Evolutionary conservation across 2,888 invertebrate genomes (phyloP), one percentile per base, ranked within the genome.

Genomic region (Octodonta nipae): DNA sequence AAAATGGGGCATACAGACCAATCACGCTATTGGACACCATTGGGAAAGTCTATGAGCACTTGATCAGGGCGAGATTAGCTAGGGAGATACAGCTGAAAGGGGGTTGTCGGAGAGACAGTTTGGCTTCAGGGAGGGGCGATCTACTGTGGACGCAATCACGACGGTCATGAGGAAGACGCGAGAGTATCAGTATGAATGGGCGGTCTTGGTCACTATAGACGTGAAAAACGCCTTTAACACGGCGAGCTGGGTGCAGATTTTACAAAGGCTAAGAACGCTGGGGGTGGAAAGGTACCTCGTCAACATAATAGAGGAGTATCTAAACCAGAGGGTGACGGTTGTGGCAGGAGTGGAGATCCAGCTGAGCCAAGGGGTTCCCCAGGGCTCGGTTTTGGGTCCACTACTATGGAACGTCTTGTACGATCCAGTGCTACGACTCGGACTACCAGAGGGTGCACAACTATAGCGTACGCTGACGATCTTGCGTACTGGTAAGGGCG

Each of bases 211-310:
- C n/a, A n/a, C 20, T 6, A 6, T 20, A 6, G 20, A 20, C 20
- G 20, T 20, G n/a, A n/a, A 20, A 20, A 20, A 20, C n/a, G 20
- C 20, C 7, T 20, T n/a, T 20, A 20, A 20, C 20, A 20, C 20
- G 7, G 7, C n/a, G 20, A 20, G 20, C 7, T 20, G 20, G 20
- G 20, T 7, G 7, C 20, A n/a, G 20, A 20, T 20, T n/a, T 7
- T 20, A 6, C 7, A 6, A 20, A n/a, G 7, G 20, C 20, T 20
- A 20, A n/a, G n/a, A 6, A 7, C 7, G 20, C 20, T 7, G 20
- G 20, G 20, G 20, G 20, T 20, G n/a, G 7, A 6, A n/a, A n/a
- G 20, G n/a, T 20, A 20, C n/a, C n/a, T 20, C 7, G n/a, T n/a
- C 20, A 20, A 20, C 20, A 20, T 7, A n/a, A n/a, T 20, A 20